Base-by-base conservation (phyloP, 2,888 invertebrate genomes). In the Rotaria macrura region DNA sequence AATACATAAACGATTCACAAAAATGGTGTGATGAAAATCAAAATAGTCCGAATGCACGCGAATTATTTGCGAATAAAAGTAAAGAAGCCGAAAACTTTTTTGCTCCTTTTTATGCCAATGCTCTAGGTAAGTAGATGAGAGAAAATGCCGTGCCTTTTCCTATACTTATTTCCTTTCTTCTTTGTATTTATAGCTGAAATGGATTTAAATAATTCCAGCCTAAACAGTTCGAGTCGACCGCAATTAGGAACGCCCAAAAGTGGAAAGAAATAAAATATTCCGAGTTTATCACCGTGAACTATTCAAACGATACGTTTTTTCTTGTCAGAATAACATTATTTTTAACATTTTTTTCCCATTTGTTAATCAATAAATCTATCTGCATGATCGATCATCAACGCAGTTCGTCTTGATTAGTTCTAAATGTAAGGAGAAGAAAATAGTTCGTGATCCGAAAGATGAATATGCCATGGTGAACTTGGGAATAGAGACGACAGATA, bases 1-100 rank as follows among this genome's bases (percentile, higher is more conserved):
- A 74, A 74, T 74, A 74, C 25, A 25, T n/a, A 1, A 43, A 25
- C 10, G 74, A 74, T 74, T 7, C 43, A n/a, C 25, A 40, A 25
- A 74, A 74, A 74, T 74, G 74, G 74, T 74, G 20, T 25, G 74
- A 74, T 25, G 74, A 74, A 74, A 74, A 74, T 74, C 65, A 65
- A 34, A 74, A 23, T 40, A 38, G 25, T 40, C 3, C 23, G 0
- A 74, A 74, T 74, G 40, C 23, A 40, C 43, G 25, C 6, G 40
- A 74, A 74, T 38, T 43, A 74, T 74, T 74, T 40, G 43, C 43
- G 43, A 74, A 38, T 38, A 74, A 74, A 74, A 74, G 2, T 40
- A 38, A 40, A 74, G 74, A 74, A 74, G 74, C 38, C 4, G 43
- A 74, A 38, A 43, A 74, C 4, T 74, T 74, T 40, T 43, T 74